phyloP scores from a whole-genome alignment of 2,888 invertebrate species.

The Chesias legatella region DNA sequence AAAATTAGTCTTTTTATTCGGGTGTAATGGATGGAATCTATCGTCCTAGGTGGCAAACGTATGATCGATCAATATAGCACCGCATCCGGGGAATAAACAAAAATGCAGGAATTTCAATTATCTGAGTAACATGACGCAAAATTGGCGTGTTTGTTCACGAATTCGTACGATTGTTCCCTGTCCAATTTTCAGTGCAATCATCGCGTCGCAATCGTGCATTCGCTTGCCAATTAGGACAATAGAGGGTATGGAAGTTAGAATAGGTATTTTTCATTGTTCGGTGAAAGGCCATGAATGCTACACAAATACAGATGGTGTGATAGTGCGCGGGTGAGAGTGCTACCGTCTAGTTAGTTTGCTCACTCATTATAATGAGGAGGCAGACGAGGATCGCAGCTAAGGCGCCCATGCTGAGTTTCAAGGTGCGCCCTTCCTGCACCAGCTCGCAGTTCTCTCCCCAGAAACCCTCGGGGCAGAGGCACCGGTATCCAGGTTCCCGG shows the following conservation, averaged over 20 bases:
- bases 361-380: conserved; percentile 97
- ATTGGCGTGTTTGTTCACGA: conserved; percentile 10
- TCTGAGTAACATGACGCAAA: conserved; percentile 9
- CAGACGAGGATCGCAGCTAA: conserved; percentile 98
- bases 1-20: too few relatives aligned
- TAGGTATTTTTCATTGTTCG: conserved; percentile 23
- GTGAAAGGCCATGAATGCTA: conserved; percentile 21
- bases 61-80: background rate
- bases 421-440: conserved; percentile 95
- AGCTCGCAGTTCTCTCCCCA: conserved; percentile 97
- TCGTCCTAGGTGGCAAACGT: conserved; percentile 9
- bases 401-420: conserved; percentile 97
- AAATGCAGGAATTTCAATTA: conserved; percentile 7
- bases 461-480: conserved; percentile 94
- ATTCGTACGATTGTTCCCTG: conserved; percentile 10
- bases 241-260: conserved; percentile 1
- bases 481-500: conserved; percentile 92
- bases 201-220: conserved; percentile 9
- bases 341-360: conserved; percentile 71
- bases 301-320: conserved; percentile 31
- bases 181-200: conserved; percentile 6
- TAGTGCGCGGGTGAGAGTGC: conserved; percentile 29
- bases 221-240: conserved; percentile 17
- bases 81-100: conserved; percentile 2
- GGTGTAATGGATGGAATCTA: background rate